Evolutionary conservation across 2,797 vertebrate genomes (phyloP).

Genomic region (Tragopan temminckii): DNA sequence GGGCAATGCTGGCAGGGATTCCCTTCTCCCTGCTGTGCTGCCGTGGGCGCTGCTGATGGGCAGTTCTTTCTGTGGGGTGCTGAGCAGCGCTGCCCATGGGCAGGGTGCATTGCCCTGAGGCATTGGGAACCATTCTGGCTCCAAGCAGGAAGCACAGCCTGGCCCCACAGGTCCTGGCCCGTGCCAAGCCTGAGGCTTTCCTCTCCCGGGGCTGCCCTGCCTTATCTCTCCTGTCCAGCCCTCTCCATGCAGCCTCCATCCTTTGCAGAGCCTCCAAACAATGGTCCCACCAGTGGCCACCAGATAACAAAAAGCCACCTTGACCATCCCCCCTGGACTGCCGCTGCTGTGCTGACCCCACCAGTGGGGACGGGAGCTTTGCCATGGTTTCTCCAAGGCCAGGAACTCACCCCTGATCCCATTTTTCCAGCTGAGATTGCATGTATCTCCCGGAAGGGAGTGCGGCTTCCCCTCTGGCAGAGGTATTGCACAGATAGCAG

Average conservation of each 20-base stretch:
- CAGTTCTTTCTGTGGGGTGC: background rate
- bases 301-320: background rate
- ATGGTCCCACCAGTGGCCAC: background rate
- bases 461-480: background rate
- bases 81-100: fast-evolving
- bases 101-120: background rate
- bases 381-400: background rate
- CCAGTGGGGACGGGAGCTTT: background rate
- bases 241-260: background rate
- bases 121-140: fast-evolving
- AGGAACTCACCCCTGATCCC: background rate
- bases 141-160: background rate
- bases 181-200: background rate
- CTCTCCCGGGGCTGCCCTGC: background rate
- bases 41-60: background rate
- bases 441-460: background rate
- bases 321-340: background rate
- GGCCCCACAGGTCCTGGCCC: background rate
- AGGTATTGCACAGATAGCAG: background rate
- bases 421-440: background rate
- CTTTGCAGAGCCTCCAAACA: background rate
- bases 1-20: background rate
- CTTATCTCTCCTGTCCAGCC: background rate
- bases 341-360: background rate
- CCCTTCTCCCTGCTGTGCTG: background rate